Evolutionary conservation across 1,140 invertebrate genomes (phyloP).

Genomic region (Nasonia longicornis): DNA sequence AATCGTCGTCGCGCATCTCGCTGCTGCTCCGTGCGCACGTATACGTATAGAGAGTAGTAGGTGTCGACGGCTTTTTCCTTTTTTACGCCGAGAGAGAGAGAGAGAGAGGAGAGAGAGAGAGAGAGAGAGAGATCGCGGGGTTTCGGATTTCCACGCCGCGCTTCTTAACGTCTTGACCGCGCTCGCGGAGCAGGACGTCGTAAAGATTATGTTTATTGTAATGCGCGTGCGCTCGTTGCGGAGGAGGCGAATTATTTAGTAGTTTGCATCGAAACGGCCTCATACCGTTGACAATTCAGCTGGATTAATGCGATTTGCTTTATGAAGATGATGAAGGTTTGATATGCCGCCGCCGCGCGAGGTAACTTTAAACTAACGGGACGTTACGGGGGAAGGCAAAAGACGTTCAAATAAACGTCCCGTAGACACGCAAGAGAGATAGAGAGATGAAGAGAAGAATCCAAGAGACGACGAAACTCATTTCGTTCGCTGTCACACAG

Average conservation of each 20-base stretch:
- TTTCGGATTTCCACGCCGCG: conserved; percentile 14
- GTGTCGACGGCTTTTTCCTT: conserved; percentile 15
- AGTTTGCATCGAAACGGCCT: not conserved
- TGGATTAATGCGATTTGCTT: not conserved
- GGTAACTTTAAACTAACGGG: not conserved
- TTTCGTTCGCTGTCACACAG: not conserved
- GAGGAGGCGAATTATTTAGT: not conserved
- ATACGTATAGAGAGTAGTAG: not conserved
- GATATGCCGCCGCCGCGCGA: too few relatives aligned
- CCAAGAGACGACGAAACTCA: not conserved
- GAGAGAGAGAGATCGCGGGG: not conserved
- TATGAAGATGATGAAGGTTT: too few relatives aligned
- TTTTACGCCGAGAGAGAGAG: not conserved
- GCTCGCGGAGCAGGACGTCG: not conserved
- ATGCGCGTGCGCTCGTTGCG: not conserved
- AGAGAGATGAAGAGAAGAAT: not conserved
- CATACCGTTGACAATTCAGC: not conserved
- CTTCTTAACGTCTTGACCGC: not conserved
- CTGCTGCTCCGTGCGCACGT: not conserved
- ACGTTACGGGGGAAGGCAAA: not conserved
- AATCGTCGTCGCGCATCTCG: conserved; percentile 31
- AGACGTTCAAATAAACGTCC: not conserved
- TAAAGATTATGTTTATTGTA: conserved; percentile 26
- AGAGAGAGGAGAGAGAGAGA: too few relatives aligned
- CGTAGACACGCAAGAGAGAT: not conserved